These are phyloP conservation scores for Hypocryptadius cinnamomeus DNA, from an alignment of 2,113 vertebrate genomes.

Conservation along the genomic window DNA sequence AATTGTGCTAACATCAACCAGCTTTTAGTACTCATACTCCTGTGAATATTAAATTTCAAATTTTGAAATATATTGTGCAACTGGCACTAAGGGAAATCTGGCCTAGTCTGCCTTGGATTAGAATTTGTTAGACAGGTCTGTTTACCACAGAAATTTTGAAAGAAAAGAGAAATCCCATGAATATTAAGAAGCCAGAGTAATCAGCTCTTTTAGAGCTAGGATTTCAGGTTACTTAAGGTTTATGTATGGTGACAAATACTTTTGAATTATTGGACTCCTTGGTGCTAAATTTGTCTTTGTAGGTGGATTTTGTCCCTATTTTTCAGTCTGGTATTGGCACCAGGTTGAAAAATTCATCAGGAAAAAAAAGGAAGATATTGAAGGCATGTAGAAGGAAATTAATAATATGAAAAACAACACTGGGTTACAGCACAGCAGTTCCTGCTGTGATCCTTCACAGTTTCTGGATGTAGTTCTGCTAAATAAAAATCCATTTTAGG, in stretches of 20 bases:
- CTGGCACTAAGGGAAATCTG: neutral
- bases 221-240: neutral
- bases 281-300: neutral
- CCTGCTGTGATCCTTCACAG: neutral
- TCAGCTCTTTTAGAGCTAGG: neutral
- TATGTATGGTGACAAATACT: neutral
- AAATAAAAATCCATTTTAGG: neutral
- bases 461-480: neutral
- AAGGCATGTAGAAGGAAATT: neutral
- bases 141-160: neutral
- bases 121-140: neutral
- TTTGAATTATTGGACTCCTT: neutral
- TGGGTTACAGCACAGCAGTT: neutral
- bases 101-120: neutral
- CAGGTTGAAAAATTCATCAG: neutral
- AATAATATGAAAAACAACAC: neutral
- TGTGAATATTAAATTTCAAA: fast-evolving
- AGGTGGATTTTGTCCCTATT: neutral
- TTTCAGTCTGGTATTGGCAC: neutral
- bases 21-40: neutral
- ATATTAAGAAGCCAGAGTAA: neutral
- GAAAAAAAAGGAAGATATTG: neutral
- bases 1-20: neutral
- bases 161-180: neutral
- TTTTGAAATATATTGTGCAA: neutral